These are phyloP conservation scores for Sorex araneus DNA, from an alignment of 2,113 vertebrate species.

Conservation along the genomic window DNA sequence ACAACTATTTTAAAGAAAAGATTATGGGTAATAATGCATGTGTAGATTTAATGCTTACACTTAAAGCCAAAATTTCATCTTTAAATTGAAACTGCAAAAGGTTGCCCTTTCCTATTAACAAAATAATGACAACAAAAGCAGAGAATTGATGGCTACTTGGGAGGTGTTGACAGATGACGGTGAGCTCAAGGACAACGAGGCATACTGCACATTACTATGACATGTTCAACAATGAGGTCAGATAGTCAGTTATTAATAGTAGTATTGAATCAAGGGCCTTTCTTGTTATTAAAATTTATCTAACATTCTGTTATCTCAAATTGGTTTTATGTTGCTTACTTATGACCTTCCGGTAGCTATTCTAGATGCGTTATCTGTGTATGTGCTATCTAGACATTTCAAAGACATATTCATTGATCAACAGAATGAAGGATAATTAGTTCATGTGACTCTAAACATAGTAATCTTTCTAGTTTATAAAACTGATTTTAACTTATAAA, in stretches of 20 bases:
- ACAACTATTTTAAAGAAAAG: constrained; percentile 30
- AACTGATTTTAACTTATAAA: constrained; percentile 59
- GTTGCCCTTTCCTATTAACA: constrained; percentile 32
- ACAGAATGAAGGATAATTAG: background rate
- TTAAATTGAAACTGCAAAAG: constrained; percentile 27
- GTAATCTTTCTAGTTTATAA: constrained; percentile 33
- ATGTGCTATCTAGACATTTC: constrained; percentile 47
- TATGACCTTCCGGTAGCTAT: constrained; percentile 24
- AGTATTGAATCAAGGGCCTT: constrained; percentile 28
- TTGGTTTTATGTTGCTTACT: constrained; percentile 52
- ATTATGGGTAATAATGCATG: background rate
- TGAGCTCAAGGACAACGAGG: background rate
- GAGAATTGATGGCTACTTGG: constrained; percentile 40
- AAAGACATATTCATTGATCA: constrained; percentile 70
- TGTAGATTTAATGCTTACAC: background rate
- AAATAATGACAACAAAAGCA: background rate
- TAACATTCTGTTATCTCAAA: constrained; percentile 36
- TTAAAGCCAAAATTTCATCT: background rate
- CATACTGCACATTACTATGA: constrained; percentile 38
- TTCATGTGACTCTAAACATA: constrained; percentile 48
- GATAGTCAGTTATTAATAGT: constrained; percentile 53
- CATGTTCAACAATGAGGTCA: constrained; percentile 49
- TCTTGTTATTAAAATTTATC: constrained; percentile 57
- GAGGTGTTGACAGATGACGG: background rate
- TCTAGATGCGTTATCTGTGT: background rate